Conservation (phyloP, 1,140 invertebrate genomes). For the Ceratosolen fusciceps region DNA sequence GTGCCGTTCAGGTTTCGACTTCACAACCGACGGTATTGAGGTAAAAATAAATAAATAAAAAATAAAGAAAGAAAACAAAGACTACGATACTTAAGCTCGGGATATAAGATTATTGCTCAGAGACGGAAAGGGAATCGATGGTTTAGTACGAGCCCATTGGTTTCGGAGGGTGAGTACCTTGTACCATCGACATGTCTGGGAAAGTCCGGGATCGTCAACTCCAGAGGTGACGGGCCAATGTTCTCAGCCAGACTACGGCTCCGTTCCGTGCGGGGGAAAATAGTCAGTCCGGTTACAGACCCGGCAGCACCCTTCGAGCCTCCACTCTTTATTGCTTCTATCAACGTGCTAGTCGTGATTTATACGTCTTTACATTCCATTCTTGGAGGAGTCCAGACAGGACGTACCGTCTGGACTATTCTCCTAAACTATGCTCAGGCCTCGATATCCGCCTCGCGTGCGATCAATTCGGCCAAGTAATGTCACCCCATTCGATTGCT, state of each 20-base stretch:
- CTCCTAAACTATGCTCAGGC: conserved; percentile 8
- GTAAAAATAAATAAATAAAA: too few species aligned
- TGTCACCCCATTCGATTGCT: neutral
- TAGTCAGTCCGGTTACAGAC: neutral
- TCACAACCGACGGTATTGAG: too few species aligned
- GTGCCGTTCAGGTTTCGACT: too few species aligned
- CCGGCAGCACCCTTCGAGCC: too few species aligned
- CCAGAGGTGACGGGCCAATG: neutral
- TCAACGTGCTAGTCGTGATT: conserved; percentile 58
- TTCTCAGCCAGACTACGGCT: neutral
- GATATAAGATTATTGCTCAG: too few species aligned
- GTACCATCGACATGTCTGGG: too few species aligned
- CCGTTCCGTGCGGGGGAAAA: neutral
- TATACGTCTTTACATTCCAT: conserved; percentile 56
- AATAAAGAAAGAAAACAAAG: too few species aligned
- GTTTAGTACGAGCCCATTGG: too few species aligned
- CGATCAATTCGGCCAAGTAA: neutral
- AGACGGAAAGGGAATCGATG: too few species aligned
- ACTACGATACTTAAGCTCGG: too few species aligned
- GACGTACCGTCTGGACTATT: conserved; percentile 6
- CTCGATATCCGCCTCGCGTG: neutral
- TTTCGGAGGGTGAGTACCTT: neutral
- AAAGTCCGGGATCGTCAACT: neutral
- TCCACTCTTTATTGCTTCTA: conserved; percentile 58
- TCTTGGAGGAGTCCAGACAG: neutral